Evolutionary conservation across 2,888 invertebrate genomes (phyloP).

Genomic region (Synergus gifuensis): DNA sequence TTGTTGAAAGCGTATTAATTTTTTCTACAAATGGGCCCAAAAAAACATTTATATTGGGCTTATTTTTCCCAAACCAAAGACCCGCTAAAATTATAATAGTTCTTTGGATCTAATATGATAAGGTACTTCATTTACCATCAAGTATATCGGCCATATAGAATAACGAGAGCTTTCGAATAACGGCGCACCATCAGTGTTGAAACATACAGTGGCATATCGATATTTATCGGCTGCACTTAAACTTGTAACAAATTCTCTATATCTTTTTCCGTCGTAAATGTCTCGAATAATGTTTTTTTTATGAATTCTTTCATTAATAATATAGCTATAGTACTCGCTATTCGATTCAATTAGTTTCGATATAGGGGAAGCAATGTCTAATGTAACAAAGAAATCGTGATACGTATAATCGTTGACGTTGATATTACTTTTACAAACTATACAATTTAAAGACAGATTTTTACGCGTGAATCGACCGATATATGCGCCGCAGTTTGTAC

Average conservation of each 20-base stretch:
- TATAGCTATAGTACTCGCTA: conserved; percentile 39
- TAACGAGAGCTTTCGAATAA: conserved; percentile 5
- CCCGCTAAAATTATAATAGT: no score
- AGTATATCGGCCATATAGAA: conserved; percentile 1
- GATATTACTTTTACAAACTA: not conserved
- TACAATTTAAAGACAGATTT: not conserved
- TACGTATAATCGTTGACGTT: conserved; percentile 28
- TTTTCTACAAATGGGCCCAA: conserved; percentile 2
- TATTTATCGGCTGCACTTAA: not conserved
- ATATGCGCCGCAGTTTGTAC: conserved; percentile 14
- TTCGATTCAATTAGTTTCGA: conserved; percentile 21
- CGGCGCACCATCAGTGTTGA: not conserved
- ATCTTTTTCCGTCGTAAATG: conserved; percentile 39
- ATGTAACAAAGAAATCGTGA: conserved; percentile 28
- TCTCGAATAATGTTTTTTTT: conserved; percentile 29
- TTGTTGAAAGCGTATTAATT: not conserved
- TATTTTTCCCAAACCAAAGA: no score
- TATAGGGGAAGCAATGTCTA: conserved; percentile 8
- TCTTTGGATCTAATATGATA: no score
- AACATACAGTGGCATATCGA: not conserved
- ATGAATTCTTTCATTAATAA: conserved; percentile 18
- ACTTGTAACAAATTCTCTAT: conserved; percentile 30
- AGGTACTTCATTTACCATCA: no score
- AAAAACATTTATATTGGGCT: no score
- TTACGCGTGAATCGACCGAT: conserved; percentile 30